Evolutionary conservation across 1,140 invertebrate species (phyloP).

Genomic region (Ditylenchus dipsaci): DNA sequence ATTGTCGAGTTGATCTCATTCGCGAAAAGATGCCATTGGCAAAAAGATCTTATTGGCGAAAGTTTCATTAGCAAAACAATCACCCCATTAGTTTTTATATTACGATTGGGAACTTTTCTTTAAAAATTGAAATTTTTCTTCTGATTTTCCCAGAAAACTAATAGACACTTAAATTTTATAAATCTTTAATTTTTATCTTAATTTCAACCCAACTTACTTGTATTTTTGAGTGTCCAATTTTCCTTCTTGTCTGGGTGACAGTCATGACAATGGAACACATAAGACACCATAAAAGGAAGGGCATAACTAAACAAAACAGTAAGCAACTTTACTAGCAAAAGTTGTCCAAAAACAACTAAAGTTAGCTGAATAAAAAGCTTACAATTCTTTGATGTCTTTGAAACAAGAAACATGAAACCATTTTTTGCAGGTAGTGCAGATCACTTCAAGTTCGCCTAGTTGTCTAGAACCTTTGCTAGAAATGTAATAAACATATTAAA

Average conservation of each 20-base stretch:
- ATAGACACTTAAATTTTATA: no score
- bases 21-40: no score
- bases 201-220: slow-evolving; percentile 47
- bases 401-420: slow-evolving; percentile 54
- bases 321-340: no score
- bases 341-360: not conserved
- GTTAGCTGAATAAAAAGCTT: slow-evolving; percentile 22
- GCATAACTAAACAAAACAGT: slow-evolving; percentile 40
- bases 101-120: no score
- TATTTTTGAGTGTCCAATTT: slow-evolving; percentile 60
- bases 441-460: slow-evolving; percentile 44
- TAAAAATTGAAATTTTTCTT: no score
- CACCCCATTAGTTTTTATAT: no score
- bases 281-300: slow-evolving; percentile 89
- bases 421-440: slow-evolving; percentile 44
- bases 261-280: slow-evolving; percentile 89
- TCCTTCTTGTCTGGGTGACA: slow-evolving; percentile 73
- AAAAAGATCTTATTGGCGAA: no score
- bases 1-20: no score
- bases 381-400: slow-evolving; percentile 52
- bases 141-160: no score
- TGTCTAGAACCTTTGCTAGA: slow-evolving; percentile 48
- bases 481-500: slow-evolving; percentile 11
- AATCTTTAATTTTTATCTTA: no score
- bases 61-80: no score